Base-by-base conservation (phyloP, 2,113 vertebrate species). In the Miniopterus natalensis region DNA sequence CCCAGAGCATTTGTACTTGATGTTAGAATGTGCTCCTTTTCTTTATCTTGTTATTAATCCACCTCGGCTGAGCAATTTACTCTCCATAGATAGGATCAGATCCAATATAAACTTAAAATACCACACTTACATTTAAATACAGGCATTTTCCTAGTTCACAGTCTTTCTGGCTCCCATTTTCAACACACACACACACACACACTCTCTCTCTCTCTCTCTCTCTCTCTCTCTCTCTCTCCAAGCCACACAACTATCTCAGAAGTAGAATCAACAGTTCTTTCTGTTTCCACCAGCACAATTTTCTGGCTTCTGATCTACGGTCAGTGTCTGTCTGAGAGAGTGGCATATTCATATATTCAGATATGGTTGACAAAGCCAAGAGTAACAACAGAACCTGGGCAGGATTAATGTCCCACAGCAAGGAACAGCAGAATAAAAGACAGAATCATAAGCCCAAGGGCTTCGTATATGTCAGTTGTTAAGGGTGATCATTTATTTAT, bases 21-120 rank as follows among this genome's bases (percentile, higher is more conserved):
- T 45, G 27, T 68, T 85, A 29, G 40, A 47, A 81, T 36, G 21
- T 20, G 25, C 70, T 95, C 1, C 0, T 55, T 90, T 71, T 84
- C 83, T 73, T 88, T 81, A 91, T 95, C 85, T 94, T 81, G 36
- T 45, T 71, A 17, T 85, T 88, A 65, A 77, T 55, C 18, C 51
- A 27, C 63, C 49, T 71, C 55, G 84, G 0, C 36, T 92, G 84
- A 87, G 66, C 84, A 77, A 0, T 89, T 71, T 77, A n/a, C 65
- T 51, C 25, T 80, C 36, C 53, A 8, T 51, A 95, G 90, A 93
- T 84, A 84, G 59, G 45, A 95, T 95, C 79, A 68, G 80, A 49
- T 78, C 75, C 61, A 74, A 25, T 75, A 40, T 78, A 74, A 80
- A 84, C 81, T 84, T 77, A 61, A 75, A 81, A 57, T 27, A 51